Evolutionary conservation across 2,888 invertebrate species (phyloP).

Genomic region (Anoncus sp.): DNA sequence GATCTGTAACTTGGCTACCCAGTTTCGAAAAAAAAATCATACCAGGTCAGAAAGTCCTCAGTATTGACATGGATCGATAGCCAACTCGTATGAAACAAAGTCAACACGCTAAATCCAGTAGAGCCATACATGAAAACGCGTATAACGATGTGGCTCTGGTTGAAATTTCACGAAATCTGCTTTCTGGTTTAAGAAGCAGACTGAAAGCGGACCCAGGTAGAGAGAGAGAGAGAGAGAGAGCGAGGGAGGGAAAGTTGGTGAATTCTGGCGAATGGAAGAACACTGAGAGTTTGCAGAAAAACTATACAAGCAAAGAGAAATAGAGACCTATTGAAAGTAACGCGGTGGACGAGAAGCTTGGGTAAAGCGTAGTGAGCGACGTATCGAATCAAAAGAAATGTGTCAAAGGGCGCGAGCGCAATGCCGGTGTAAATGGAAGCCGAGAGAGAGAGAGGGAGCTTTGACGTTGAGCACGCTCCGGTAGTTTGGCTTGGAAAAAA

Average conservation of each 20-base stretch:
- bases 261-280: conserved; percentile 18
- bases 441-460: conserved; percentile 62
- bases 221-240: not conserved
- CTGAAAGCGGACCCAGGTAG: conserved; percentile 13
- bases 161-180: not conserved
- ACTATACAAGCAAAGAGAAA: conserved; percentile 30
- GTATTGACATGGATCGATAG: too few relatives aligned
- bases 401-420: conserved; percentile 77
- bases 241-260: conserved; percentile 4
- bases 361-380: conserved; percentile 60
- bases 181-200: not conserved
- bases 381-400: conserved; percentile 80
- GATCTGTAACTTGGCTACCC: too few relatives aligned
- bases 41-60: too few relatives aligned
- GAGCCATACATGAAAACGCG: too few relatives aligned
- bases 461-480: conserved; percentile 70
- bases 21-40: too few relatives aligned
- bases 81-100: too few relatives aligned
- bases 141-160: not conserved
- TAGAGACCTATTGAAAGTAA: conserved; percentile 64
- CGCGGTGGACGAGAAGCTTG: conserved; percentile 49
- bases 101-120: too few relatives aligned
- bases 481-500: conserved; percentile 43
- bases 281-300: conserved; percentile 35
- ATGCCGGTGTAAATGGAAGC: conserved; percentile 75